Evolutionary conservation across 2,888 invertebrate genomes (phyloP).

Genomic region (Xylocampa areola): DNA sequence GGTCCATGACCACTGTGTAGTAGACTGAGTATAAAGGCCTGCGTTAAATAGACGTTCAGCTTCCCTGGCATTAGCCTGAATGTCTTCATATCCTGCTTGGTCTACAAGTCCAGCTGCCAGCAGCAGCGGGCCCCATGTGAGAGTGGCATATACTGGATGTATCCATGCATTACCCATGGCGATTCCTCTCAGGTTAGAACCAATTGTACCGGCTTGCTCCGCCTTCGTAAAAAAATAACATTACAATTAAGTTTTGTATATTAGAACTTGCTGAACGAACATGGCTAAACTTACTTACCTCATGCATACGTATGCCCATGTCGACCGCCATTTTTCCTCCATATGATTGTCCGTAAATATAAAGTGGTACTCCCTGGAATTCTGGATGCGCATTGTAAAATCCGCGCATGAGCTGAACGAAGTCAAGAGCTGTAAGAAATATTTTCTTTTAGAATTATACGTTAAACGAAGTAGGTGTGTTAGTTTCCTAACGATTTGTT

Average conservation of each 20-base stretch:
- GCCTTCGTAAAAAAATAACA: slow-evolving; percentile 80
- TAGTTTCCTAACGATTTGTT: no score
- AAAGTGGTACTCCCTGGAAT: slow-evolving; percentile 93
- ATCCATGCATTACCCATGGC: slow-evolving; percentile 97
- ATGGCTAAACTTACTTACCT: slow-evolving; percentile 75
- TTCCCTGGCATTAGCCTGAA: slow-evolving; percentile 89
- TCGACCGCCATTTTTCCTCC: slow-evolving; percentile 98
- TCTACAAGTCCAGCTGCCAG: slow-evolving; percentile 93
- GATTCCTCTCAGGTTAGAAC: slow-evolving; percentile 93
- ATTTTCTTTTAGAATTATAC: slow-evolving; percentile 51
- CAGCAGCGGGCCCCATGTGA: slow-evolving; percentile 95
- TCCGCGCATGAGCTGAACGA: slow-evolving; percentile 92
- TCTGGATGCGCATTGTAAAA: slow-evolving; percentile 92
- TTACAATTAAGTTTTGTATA: background rate
- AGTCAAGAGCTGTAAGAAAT: slow-evolving; percentile 90
- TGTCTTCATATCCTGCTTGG: slow-evolving; percentile 89
- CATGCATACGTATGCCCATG: slow-evolving; percentile 91
- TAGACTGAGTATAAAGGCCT: slow-evolving; percentile 90
- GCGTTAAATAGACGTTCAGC: slow-evolving; percentile 89
- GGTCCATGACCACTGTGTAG: slow-evolving; percentile 91
- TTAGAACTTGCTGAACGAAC: background rate
- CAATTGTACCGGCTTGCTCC: slow-evolving; percentile 90
- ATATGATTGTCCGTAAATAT: slow-evolving; percentile 97
- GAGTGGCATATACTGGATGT: slow-evolving; percentile 95
- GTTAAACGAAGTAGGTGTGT: background rate